A percentile compares a stretch with the other conserved stretches of the same genome.
phyloP scores from a whole-genome alignment of 2,888 invertebrate species.

The Tanytarsus gracilentus region DNA sequence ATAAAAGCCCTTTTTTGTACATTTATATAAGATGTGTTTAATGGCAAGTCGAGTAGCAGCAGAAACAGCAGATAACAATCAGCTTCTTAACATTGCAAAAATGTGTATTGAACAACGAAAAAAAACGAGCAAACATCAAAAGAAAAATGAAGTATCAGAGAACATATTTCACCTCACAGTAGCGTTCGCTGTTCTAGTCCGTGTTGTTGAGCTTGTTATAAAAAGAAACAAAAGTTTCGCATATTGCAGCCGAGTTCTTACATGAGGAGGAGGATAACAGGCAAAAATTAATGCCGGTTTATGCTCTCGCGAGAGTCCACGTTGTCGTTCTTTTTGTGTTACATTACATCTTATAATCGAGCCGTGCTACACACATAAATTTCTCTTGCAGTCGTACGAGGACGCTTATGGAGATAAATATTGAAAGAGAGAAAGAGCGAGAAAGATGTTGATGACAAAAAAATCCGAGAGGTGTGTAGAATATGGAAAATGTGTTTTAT shows the following conservation, averaged over 20 bases:
- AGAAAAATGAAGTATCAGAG: constrained; percentile 20
- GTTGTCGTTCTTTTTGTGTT: background rate
- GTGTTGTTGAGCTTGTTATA: constrained; percentile 2
- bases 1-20: constrained; percentile 6
- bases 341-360: constrained; percentile 7
- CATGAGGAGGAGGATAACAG: too few species aligned
- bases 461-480: background rate
- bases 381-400: background rate
- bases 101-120: background rate
- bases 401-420: too few species aligned
- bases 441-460: too few species aligned
- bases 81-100: background rate
- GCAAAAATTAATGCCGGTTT: too few species aligned
- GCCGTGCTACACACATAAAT: constrained; percentile 14
- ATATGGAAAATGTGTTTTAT: background rate
- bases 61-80: constrained; percentile 6
- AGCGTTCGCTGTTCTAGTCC: background rate
- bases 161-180: constrained; percentile 20
- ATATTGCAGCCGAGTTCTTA: too few species aligned
- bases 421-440: too few species aligned
- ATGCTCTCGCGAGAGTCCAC: too few species aligned
- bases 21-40: background rate
- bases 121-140: constrained; percentile 4
- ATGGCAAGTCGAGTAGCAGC: constrained; percentile 3
- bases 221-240: constrained; percentile 9